Conservation (phyloP, 2,797 vertebrate species). For the Poeciliopsis paucimaculata region DNA sequence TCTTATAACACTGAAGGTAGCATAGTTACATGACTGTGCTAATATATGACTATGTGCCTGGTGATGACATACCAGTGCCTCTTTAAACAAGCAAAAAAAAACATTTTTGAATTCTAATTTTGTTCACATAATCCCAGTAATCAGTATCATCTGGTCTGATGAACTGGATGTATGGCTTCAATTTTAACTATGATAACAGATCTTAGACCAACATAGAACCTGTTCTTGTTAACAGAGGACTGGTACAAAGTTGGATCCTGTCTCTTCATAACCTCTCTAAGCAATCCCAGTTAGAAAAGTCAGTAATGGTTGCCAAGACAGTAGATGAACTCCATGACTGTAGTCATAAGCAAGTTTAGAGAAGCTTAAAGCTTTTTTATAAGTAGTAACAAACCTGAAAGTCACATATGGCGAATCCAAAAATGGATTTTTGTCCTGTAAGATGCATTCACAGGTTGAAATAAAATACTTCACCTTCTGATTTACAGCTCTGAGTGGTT, state of each 20-base stretch:
- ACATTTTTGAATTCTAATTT: background rate
- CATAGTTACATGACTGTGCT: too few relatives aligned
- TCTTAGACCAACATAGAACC: background rate
- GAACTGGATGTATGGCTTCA: background rate
- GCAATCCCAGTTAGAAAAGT: background rate
- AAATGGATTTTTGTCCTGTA: background rate
- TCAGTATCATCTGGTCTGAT: background rate
- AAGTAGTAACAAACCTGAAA: background rate
- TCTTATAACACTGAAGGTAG: too few relatives aligned
- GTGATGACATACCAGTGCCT: too few relatives aligned
- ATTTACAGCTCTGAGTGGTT: conserved; percentile 39
- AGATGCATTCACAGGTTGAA: conserved; percentile 4
- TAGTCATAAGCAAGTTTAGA: background rate
- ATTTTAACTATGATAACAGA: background rate
- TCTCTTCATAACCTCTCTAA: background rate
- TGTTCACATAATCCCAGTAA: background rate
- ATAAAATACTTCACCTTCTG: conserved; percentile 15
- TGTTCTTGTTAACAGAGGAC: background rate
- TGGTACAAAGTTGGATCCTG: background rate
- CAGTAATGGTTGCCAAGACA: background rate
- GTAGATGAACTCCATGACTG: background rate
- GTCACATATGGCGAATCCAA: background rate
- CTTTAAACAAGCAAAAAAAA: background rate
- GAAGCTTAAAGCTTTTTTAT: background rate
- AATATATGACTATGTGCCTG: too few relatives aligned